Percentiles rank a stretch among this genome's conserved stretches.
Conservation (phyloP, 2,797 vertebrate genomes). For the Malacoraja senta region DNA sequence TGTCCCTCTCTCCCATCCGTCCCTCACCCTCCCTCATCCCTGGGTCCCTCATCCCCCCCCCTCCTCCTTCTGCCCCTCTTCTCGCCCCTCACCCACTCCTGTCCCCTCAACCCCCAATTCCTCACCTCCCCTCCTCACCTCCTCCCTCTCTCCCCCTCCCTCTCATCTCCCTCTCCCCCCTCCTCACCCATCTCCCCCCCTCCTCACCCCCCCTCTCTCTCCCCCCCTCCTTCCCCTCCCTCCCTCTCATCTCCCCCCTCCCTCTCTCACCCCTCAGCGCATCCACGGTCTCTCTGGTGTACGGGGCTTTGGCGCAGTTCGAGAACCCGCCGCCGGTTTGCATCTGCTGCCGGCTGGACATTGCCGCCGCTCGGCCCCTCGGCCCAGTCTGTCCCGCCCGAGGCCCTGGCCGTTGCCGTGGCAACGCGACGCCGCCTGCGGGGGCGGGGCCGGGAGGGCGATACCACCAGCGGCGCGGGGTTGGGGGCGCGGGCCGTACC, state of each 20-base stretch:
- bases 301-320: too few species aligned
- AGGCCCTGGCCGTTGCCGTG: background rate
- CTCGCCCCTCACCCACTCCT: conserved; percentile 16
- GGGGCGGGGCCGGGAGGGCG: too few species aligned
- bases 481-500: too few species aligned
- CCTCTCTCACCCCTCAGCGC: background rate
- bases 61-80: background rate
- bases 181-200: background rate
- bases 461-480: too few species aligned
- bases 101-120: too few species aligned
- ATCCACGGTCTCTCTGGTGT: too few species aligned
- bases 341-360: too few species aligned
- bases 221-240: background rate
- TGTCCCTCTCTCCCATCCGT: background rate
- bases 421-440: background rate
- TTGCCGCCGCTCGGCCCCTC: too few species aligned
- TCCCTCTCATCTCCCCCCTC: background rate
- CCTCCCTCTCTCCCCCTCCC: background rate
- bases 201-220: background rate
- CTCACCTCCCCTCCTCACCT: too few species aligned
- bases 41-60: conserved; percentile 10
- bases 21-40: background rate
- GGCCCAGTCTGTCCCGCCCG: too few species aligned
- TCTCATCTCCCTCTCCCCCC: rapidly evolving
- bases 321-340: too few species aligned